Percentiles rank a stretch among this genome's conserved stretches.
Conservation (phyloP, 1,140 invertebrate species). For the Coenobita brevimanus region DNA sequence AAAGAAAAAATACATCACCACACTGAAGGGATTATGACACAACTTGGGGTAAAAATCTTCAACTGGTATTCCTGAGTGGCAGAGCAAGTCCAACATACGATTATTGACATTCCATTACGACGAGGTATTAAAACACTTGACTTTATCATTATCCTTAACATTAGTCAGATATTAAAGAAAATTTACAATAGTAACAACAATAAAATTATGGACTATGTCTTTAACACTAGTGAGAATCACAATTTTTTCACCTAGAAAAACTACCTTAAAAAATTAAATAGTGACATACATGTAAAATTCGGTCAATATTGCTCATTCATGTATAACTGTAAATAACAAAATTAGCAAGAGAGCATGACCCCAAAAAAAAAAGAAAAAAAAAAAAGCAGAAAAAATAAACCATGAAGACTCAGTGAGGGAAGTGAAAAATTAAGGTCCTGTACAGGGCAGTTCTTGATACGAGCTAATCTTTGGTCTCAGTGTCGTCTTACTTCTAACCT, state of each 20-base stretch:
- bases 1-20: too few relatives aligned
- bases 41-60: too few relatives aligned
- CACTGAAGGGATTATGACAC: too few relatives aligned
- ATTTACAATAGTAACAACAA: constrained; percentile 69
- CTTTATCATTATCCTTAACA: constrained; percentile 67
- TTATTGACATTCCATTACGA: constrained; percentile 55
- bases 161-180: constrained; percentile 69
- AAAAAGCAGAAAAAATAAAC: too few relatives aligned
- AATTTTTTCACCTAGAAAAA: constrained; percentile 67
- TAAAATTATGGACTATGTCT: constrained; percentile 69
- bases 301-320: constrained; percentile 62
- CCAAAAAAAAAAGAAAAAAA: constrained; percentile 40
- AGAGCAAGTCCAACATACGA: neutral
- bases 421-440: constrained; percentile 51
- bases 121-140: constrained; percentile 65
- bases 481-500: constrained; percentile 64
- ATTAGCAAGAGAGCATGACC: constrained; percentile 56
- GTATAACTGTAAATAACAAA: constrained; percentile 36
- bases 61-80: neutral
- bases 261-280: constrained; percentile 66
- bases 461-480: constrained; percentile 66
- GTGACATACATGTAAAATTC: constrained; percentile 63
- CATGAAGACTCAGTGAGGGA: constrained; percentile 8
- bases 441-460: constrained; percentile 67
- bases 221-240: constrained; percentile 70